These are phyloP conservation scores for Hedya salicella DNA, from an alignment of 2,888 invertebrate species.

Conservation along the genomic window DNA sequence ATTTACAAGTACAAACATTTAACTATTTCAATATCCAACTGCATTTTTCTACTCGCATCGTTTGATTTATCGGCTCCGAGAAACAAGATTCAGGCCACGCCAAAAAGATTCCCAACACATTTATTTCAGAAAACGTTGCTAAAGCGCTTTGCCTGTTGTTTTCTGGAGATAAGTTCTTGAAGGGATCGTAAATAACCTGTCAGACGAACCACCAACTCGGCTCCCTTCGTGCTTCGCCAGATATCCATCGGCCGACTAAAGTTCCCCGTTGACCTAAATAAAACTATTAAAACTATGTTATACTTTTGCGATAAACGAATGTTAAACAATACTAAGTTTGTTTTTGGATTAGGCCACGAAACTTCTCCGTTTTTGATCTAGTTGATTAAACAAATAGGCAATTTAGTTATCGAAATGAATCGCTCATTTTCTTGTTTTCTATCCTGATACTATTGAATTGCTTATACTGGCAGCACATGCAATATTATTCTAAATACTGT, in stretches of 20 bases:
- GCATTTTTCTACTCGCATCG: neutral
- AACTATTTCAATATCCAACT: too few species aligned
- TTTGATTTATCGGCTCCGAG: conserved; percentile 29
- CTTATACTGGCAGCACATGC: too few species aligned
- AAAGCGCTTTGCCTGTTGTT: conserved; percentile 38
- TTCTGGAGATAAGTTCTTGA: conserved; percentile 41
- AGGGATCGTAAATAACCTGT: conserved; percentile 47
- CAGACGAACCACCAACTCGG: conserved; percentile 41
- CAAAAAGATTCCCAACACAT: conserved; percentile 29
- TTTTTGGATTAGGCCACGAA: conserved; percentile 25
- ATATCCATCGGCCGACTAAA: conserved; percentile 38
- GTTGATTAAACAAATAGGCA: conserved; percentile 27
- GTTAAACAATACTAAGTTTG: conserved; percentile 35
- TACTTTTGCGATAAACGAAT: conserved; percentile 20
- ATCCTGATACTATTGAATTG: too few species aligned
- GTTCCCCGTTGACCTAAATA: conserved; percentile 40
- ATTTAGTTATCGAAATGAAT: neutral
- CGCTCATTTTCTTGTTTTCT: too few species aligned
- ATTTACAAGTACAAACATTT: too few species aligned
- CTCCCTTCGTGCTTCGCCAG: conserved; percentile 28
- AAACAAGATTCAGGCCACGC: conserved; percentile 21
- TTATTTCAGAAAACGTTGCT: conserved; percentile 35
- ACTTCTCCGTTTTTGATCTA: conserved; percentile 25
- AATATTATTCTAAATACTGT: too few species aligned
- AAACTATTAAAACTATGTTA: conserved; percentile 37